Conservation (phyloP, 2,113 vertebrate genomes). For the Nyctereutes procyonoides region DNA sequence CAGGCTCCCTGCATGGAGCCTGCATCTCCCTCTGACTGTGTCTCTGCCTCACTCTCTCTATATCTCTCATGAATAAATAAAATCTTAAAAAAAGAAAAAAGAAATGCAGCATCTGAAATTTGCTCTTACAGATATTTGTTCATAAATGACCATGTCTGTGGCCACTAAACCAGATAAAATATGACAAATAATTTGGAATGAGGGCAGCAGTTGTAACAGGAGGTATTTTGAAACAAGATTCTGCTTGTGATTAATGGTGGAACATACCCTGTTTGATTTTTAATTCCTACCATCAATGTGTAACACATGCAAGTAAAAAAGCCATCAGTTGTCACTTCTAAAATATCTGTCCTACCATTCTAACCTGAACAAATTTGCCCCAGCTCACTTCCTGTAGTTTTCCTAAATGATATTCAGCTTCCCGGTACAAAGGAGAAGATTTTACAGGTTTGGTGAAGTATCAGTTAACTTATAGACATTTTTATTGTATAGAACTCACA, state of each 20-base stretch:
- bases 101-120: background rate
- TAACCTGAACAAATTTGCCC: background rate
- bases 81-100: too few species aligned
- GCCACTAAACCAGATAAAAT: background rate
- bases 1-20: too few species aligned
- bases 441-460: background rate
- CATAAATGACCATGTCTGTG: constrained; percentile 44
- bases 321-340: background rate
- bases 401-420: background rate
- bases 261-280: constrained; percentile 3
- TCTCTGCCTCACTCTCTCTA: too few species aligned
- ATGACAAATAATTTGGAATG: constrained; percentile 25
- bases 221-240: constrained; percentile 29
- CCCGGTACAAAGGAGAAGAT: constrained; percentile 20
- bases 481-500: constrained; percentile 14
- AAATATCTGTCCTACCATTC: background rate
- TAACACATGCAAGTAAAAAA: constrained; percentile 7
- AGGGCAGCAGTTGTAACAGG: constrained; percentile 46
- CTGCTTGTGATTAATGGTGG: background rate
- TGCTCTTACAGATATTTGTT: constrained; percentile 11
- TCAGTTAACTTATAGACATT: constrained; percentile 22
- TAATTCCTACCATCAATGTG: background rate
- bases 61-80: too few species aligned
- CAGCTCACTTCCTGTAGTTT: background rate
- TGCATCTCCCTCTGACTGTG: too few species aligned